These are phyloP conservation scores for Amphibalanus amphitrite DNA, from an alignment of 1,140 invertebrate species.

Conservation along the genomic window DNA sequence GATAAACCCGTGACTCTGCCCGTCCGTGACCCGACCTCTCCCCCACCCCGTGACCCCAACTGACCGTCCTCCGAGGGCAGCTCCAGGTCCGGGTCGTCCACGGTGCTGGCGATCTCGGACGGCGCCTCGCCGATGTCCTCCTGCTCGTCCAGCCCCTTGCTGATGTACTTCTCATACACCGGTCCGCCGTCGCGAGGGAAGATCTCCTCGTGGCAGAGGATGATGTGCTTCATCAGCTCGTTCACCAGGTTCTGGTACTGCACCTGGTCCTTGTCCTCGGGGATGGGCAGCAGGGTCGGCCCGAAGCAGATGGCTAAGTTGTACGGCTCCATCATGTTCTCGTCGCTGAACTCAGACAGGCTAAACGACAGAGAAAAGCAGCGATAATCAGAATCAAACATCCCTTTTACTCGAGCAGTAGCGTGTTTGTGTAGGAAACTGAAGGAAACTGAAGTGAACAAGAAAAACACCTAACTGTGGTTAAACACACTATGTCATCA, in stretches of 20 bases:
- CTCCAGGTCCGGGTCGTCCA: conserved; percentile 15
- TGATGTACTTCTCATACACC: conserved; percentile 65
- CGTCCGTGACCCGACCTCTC: too few species aligned
- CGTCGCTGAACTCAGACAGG: conserved; percentile 78
- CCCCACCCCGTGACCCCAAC: conserved; percentile 2
- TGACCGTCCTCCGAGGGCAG: conserved; percentile 19
- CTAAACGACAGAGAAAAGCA: conserved; percentile 29
- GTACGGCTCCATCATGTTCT: conserved; percentile 98
- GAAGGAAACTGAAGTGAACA: too few species aligned
- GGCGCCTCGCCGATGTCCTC: conserved; percentile 56
- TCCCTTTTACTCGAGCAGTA: too few species aligned
- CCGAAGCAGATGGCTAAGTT: conserved; percentile 95
- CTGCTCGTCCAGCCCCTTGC: conserved; percentile 29
- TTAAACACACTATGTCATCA: not conserved
- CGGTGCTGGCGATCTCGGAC: conserved; percentile 28
- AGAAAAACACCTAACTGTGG: too few species aligned
- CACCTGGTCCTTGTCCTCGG: conserved; percentile 85
- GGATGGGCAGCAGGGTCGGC: conserved; percentile 89
- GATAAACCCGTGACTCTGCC: too few species aligned
- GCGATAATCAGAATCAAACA: not conserved
- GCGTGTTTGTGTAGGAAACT: too few species aligned
- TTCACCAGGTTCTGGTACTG: conserved; percentile 87
- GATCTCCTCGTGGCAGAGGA: conserved; percentile 71
- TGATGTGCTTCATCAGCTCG: conserved; percentile 84
- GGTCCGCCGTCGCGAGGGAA: conserved; percentile 53